Conservation (phyloP, 2,797 vertebrate species). For the Philypnodon macrostomus region DNA sequence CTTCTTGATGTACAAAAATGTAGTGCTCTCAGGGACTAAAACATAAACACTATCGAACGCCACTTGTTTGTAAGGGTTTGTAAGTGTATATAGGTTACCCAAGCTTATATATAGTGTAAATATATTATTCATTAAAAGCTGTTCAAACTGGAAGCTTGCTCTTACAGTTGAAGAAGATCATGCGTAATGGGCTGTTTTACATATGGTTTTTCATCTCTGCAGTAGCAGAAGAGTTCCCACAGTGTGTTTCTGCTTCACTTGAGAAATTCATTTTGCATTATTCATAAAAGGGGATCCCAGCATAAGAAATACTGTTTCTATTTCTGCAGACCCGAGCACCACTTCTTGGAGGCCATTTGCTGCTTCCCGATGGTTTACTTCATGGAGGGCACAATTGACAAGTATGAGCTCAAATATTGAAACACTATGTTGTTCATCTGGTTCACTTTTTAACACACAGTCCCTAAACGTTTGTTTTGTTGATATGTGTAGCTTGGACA, state of each 20-base stretch:
- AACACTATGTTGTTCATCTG: slow-evolving; percentile 1
- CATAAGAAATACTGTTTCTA: slow-evolving; percentile 3
- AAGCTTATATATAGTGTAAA: too few species aligned
- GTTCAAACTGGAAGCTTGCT: too few species aligned
- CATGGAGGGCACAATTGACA: slow-evolving; percentile 95
- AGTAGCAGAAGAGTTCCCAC: background rate
- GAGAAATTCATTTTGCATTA: slow-evolving; percentile 23
- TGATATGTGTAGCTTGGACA: slow-evolving; percentile 82
- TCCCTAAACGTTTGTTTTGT: slow-evolving; percentile 10
- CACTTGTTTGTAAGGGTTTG: too few species aligned
- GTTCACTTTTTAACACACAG: background rate
- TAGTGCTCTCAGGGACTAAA: background rate
- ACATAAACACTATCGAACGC: background rate
- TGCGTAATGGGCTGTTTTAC: too few species aligned
- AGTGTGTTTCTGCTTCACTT: background rate
- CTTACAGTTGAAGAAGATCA: too few species aligned
- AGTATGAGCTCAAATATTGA: slow-evolving; percentile 74
- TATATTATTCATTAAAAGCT: too few species aligned
- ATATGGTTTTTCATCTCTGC: background rate
- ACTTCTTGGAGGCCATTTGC: slow-evolving; percentile 96
- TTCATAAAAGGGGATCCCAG: slow-evolving; percentile 18
- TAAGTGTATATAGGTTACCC: too few species aligned
- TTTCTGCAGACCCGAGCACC: slow-evolving; percentile 86
- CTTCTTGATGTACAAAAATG: too few species aligned
- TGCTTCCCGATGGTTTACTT: slow-evolving; percentile 99